Base-by-base conservation (phyloP, 2,797 vertebrate species). In the Protosalanx chinensis region DNA sequence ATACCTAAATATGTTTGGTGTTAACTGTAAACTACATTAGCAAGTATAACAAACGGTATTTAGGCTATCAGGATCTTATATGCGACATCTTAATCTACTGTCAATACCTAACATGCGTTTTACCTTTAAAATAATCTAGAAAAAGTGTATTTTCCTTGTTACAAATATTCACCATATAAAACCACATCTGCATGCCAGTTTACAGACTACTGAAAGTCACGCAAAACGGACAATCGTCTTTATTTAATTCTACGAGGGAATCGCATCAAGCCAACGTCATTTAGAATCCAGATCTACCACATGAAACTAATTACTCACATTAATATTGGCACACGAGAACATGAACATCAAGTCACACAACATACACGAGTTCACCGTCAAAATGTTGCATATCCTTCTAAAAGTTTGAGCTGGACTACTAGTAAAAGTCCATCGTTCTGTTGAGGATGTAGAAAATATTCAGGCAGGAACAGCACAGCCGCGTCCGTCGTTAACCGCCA, bases 321-420 rank as follows among this genome's bases (percentile, higher is more conserved):
- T 80, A 79, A 79, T 74, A 84, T 84, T 86, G 84, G 80, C 85
- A 86, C 81, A 76, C 73, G 81, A 83, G 72, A 76, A 85, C 81
- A 87, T 82, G 37, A 79, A 88, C 82, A 87, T 75, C 81, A 85
- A 79, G 81, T 83, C 78, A 85, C 86, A 85, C 79, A 79, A 78
- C 88, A 86, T 84, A 87, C 77, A 84, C 67, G 73, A 85, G 65
- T 74, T 85, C 70, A 81, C 72, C 75, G 68, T 78, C 87, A 77
- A 87, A 73, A 79, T 76, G 30, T n/a, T 32, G 32, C 35, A 23
- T 64, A 80, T 51, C 5, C 80, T 46, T 75, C 76, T 62, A 74
- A 70, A 75, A 82, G 76, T 60, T 70, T 66, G 30, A 60, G n/a
- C 12, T 32, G n/a, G 4, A 56, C 58, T 41, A 60, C 32, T 35